Evolutionary conservation across 2,797 vertebrate genomes (phyloP), one percentile per base, ranked within the genome.

Genomic region (Periparus ater): DNA sequence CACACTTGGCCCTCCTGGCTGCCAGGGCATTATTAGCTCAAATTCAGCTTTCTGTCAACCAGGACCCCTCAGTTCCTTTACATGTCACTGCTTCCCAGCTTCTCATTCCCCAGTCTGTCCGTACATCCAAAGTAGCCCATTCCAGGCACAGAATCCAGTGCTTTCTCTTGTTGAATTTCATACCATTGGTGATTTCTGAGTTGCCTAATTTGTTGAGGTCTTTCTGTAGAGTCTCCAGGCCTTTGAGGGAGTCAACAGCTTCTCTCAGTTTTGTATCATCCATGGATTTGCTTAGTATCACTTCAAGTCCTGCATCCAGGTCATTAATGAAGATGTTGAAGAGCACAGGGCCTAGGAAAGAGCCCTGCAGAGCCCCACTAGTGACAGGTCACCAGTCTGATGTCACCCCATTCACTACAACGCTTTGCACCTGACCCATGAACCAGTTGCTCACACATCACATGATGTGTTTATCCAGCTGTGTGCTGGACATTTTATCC

Each of bases 1-100:
- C 13, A 66, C 0, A 0, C 1, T 1, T 18, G 32, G 26, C 26
- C 26, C 17, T 36, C 53, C 36, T 75, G 45, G 36, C 36, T 85
- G 71, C 45, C 32, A 44, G 53, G 26, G 14, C 71, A 66, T 17
- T 36, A 36, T 36, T 84, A 36, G 6, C 9, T 42, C 36, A 44
- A 1, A 0, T 44, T 75, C 53, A 85, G 16, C 45, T 51, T 62
- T 13, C n/a, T 4, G 1, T 22, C 9, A 22, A 15, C n/a, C 40
- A 53, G 48, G 57, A 62, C 7, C 11, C 14, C 22, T 27, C 27
- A 7, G 9, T 38, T 13, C 18, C 14, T 53, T 61, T 53, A 32
- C 6, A 26, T 18, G 17, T 8, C n/a, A 18, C 14, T 54, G n/a
- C 17, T 71, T 62, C 57, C 22, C 27, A 62, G 18, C 6, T 18